Base-by-base conservation (phyloP, 2,888 invertebrate species). In the Zeuzera pyrina region DNA sequence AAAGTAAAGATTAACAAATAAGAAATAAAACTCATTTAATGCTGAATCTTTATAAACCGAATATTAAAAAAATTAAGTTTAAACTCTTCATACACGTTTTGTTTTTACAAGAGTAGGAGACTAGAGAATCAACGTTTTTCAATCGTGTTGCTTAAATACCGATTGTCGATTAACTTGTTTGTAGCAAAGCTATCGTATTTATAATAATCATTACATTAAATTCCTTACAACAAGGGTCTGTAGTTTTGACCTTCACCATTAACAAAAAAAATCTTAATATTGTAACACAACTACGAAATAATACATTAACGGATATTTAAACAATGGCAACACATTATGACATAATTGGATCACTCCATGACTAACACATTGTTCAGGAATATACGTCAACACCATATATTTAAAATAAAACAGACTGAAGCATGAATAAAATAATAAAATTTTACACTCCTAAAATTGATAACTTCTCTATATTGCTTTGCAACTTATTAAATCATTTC, bases 31-130 rank as follows among this genome's bases (percentile, higher is more conserved):
- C 51, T 45, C 42, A 31, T 25, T n/a, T 57, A 64, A 64, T 76
- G 70, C 77, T 69, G 74, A 79, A 78, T 73, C 66, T 72, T 79
- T 78, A 79, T 73, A 74, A 79, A 78, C 78, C 62, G 74, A 78
- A 76, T 70, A 67, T 33, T 59, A 59, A 74, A 77, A 81, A 79
- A 74, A 69, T 69, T 68, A 67, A 48, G 64, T 70, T 74, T 64
- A 49, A 67, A 68, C 64, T 60, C 65, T 69, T 64, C 64, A 63
- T 74, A 77, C 69, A 78, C 57, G 65, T 52, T 59, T 72, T 73
- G 77, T 78, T 74, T 79, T 81, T 73, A 79, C 73, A 78, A 78
- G 78, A 78, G 62, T 68, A 61, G 58, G 69, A 81, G 83, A 83
- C 83, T 83, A 83, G 83, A 83, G 68, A 72, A 71, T 64, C 71